Conservation (phyloP, 2,888 invertebrate species). For the Nephrotoma flavescens region DNA sequence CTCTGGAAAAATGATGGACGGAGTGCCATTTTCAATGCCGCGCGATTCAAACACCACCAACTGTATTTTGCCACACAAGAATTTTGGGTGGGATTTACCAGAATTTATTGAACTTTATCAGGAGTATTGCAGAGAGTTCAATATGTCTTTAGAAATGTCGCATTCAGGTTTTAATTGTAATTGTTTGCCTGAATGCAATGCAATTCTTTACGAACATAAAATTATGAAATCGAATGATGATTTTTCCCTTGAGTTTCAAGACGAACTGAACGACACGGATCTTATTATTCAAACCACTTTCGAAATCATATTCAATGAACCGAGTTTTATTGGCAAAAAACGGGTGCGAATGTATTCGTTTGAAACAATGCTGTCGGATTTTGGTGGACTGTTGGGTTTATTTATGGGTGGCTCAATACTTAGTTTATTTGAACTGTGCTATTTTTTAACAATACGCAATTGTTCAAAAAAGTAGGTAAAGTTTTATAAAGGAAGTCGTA, state of each 20-base stretch:
- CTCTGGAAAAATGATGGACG: not conserved
- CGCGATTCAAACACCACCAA: slow-evolving; percentile 12
- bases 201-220: not conserved
- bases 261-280: too few relatives aligned
- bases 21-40: slow-evolving; percentile 8
- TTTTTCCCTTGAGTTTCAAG: not conserved
- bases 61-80: not conserved
- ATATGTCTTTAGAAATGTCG: too few relatives aligned
- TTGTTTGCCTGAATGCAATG: not conserved
- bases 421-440: not conserved
- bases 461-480: not conserved
- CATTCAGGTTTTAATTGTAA: not conserved
- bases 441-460: not conserved
- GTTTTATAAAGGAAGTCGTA: not conserved
- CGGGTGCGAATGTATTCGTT: not conserved
- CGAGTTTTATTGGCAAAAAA: not conserved
- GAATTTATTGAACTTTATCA: not conserved
- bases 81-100: not conserved
- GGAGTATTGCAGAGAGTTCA: not conserved
- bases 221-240: not conserved
- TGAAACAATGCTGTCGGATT: not conserved
- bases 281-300: not conserved
- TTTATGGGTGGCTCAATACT: not conserved
- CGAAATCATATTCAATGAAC: not conserved
- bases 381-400: not conserved